These are phyloP conservation scores for Dipodomys ordii DNA, from an alignment of 2,113 vertebrate genomes.

Conservation along the genomic window DNA sequence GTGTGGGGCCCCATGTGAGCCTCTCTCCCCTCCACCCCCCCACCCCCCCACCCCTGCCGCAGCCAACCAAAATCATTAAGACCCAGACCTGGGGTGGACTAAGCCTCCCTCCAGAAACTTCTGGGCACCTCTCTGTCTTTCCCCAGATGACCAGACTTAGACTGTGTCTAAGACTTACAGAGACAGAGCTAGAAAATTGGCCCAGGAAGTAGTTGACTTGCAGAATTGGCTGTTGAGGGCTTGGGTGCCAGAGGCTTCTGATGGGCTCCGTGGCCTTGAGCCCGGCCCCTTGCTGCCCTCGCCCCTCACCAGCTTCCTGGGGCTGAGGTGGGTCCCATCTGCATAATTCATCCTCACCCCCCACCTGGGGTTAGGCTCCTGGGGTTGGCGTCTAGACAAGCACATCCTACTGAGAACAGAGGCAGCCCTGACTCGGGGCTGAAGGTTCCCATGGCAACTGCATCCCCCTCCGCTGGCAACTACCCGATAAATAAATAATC, in stretches of 20 bases:
- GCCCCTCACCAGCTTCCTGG: slow-evolving; percentile 26
- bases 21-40: too few species aligned
- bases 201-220: slow-evolving; percentile 51
- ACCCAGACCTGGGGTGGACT: not conserved
- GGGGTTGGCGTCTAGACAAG: slow-evolving; percentile 76
- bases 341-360: slow-evolving; percentile 30
- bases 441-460: slow-evolving; percentile 86
- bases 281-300: not conserved
- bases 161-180: not conserved
- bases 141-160: not conserved
- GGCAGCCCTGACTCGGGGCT: slow-evolving; percentile 73
- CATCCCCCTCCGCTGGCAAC: slow-evolving; percentile 70
- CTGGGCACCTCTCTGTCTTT: not conserved
- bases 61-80: not conserved
- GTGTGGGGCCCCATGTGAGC: not conserved
- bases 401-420: slow-evolving; percentile 79
- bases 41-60: not conserved
- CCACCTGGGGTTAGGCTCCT: slow-evolving; percentile 58
- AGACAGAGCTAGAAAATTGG: not conserved
- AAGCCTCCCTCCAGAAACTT: not conserved
- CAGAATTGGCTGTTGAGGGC: slow-evolving; percentile 3
- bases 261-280: slow-evolving; percentile 12
- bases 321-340: not conserved
- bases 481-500: slow-evolving; percentile 80
- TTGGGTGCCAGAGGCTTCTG: slow-evolving; percentile 49